Evolutionary conservation across 2,797 vertebrate species (phyloP).

Genomic region (Enteromius anoplus): DNA sequence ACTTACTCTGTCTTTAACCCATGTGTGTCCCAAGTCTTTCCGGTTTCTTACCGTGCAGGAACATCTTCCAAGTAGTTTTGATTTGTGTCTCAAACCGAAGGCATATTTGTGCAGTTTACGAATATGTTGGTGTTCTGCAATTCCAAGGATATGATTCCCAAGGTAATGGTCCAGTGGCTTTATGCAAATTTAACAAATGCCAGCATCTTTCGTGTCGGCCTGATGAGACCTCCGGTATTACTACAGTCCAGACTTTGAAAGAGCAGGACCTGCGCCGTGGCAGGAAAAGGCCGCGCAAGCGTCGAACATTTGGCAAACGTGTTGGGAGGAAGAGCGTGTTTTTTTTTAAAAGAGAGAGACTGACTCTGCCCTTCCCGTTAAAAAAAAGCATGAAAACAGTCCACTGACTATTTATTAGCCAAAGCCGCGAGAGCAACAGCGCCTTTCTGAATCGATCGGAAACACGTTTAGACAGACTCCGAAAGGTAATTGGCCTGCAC

Average conservation of each 20-base stretch:
- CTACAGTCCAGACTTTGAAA: constrained; percentile 41
- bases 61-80: constrained; percentile 4
- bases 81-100: background rate
- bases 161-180: constrained; percentile 57
- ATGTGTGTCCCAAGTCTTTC: constrained; percentile 34
- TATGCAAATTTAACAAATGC: constrained; percentile 81
- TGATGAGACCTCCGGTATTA: constrained; percentile 70
- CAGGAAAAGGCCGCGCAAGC: constrained; percentile 69
- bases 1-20: constrained; percentile 36
- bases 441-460: constrained; percentile 61
- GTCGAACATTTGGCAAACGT: constrained; percentile 65
- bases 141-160: background rate
- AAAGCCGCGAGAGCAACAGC: constrained; percentile 62
- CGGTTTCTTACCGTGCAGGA: background rate
- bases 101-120: background rate
- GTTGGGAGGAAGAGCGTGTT: constrained; percentile 72
- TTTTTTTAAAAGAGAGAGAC: constrained; percentile 72
- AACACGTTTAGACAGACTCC: constrained; percentile 42
- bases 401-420: constrained; percentile 64
- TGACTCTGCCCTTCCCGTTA: constrained; percentile 79
- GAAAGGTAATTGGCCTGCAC: constrained; percentile 47
- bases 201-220: constrained; percentile 77
- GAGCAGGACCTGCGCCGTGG: constrained; percentile 62
- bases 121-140: background rate
- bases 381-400: constrained; percentile 59